Evolutionary conservation across 2,888 invertebrate species (phyloP), one percentile per base, ranked within the genome.

Genomic region (Cancer borealis): DNA sequence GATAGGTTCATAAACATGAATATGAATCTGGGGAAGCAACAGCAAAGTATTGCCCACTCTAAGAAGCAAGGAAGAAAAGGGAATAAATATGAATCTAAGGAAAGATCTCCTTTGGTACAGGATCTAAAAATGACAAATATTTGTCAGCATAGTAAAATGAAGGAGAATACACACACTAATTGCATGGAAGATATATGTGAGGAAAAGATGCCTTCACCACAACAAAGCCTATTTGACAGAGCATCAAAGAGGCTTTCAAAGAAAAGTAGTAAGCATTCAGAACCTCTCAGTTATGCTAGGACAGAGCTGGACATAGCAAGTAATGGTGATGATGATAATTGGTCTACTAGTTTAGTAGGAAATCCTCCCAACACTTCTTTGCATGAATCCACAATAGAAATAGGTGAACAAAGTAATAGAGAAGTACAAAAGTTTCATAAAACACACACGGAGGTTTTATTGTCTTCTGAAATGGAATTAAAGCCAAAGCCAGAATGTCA

Each of bases 141-240:
- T 26, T 26, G 66, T 54, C 12, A 60, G 14, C 21, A n/a, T 21
- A 26, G 14, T 30, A 30, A 39, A 26, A 2, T 39, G 66, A n/a
- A 21, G 45, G 49, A 26, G 45, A 91, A 45, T 45, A 66, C n/a
- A 3, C 14, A 39, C 45, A n/a, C 26, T 91, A 8, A 84, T 30
- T 8, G 17, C 5, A n/a, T 26, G 73, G 6, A 12, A 39, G 10
- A 90, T n/a, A 17, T 90, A 73, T 5, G 45, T 66, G 26, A 66
- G 21, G 45, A 91, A 45, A 91, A 91, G 3, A n/a, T 66, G 17
- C 4, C 47, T 30, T 66, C 26, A 45, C 60, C 60, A 46, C 17
- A 45, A 14, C 39, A 21, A 87, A 92, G 87, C 87, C n/a, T 92
- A 54, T 87, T 92, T 26, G 87, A 92, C 39, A 84, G 92, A 49